Conservation (phyloP, 1,140 invertebrate genomes). For the Sipha flava region DNA sequence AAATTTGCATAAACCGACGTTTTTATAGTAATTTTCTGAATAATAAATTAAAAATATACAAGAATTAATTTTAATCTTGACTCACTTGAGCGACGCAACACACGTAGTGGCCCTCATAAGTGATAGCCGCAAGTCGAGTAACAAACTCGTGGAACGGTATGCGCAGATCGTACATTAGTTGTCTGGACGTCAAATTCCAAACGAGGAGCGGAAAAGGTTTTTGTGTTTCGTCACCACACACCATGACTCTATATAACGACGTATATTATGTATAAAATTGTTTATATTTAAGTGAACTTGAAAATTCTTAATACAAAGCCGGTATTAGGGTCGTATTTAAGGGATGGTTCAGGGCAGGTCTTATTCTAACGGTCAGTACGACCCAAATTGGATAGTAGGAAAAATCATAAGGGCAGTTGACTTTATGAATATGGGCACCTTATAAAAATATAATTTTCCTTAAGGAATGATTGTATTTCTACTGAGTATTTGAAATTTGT, state of each 20-base stretch:
- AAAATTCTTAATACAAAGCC: too few relatives aligned
- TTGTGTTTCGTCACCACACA: conserved; percentile 84
- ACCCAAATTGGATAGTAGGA: too few relatives aligned
- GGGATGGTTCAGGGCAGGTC: too few relatives aligned
- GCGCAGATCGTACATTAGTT: conserved; percentile 74
- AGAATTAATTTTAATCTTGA: background rate
- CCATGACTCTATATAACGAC: conserved; percentile 54
- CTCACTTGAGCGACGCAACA: conserved; percentile 52
- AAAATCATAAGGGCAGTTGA: too few relatives aligned
- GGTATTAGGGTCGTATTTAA: too few relatives aligned
- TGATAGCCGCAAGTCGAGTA: conserved; percentile 71
- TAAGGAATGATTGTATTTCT: too few relatives aligned
- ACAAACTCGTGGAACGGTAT: conserved; percentile 84
- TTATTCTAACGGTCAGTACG: too few relatives aligned
- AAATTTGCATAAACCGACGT: too few relatives aligned
- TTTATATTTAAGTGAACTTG: background rate
- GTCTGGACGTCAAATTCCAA: conserved; percentile 74
- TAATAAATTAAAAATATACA: background rate
- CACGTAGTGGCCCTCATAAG: conserved; percentile 67
- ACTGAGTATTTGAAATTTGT: too few relatives aligned
- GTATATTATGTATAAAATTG: background rate
- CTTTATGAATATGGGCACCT: too few relatives aligned
- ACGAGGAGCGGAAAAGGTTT: conserved; percentile 81
- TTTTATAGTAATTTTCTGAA: background rate
- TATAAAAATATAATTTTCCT: too few relatives aligned